Evolutionary conservation across 2,888 invertebrate species (phyloP).

Genomic region (Willowsia nigromaculata): DNA sequence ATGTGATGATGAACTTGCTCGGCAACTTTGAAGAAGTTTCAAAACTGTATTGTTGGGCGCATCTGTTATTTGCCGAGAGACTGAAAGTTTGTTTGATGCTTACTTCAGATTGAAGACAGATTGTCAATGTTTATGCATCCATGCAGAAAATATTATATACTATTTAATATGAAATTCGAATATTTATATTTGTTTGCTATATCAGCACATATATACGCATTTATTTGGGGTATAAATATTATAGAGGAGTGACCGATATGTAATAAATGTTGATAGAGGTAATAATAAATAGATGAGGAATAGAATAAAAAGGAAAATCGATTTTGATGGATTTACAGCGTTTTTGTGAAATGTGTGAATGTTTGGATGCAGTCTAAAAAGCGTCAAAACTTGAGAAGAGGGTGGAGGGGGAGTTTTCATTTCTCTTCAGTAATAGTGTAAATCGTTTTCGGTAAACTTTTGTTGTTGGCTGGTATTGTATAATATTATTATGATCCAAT

Average conservation of each 20-base stretch:
- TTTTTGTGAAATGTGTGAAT: conserved; percentile 45
- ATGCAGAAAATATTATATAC: not conserved
- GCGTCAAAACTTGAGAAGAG: conserved; percentile 28
- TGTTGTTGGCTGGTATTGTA: conserved; percentile 14
- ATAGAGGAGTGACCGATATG: not conserved
- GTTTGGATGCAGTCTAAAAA: no score
- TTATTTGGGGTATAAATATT: no score
- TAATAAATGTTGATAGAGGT: conserved; percentile 58
- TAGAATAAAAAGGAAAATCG: conserved; percentile 56
- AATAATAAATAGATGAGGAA: conserved; percentile 61
- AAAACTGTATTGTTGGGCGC: not conserved
- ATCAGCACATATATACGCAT: not conserved
- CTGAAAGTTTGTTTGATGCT: not conserved
- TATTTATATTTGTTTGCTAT: not conserved
- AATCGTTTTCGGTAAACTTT: conserved; percentile 30
- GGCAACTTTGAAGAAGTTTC: conserved; percentile 41
- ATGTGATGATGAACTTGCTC: conserved; percentile 67
- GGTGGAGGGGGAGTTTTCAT: conserved; percentile 7
- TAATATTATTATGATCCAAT: not conserved
- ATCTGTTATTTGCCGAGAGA: not conserved
- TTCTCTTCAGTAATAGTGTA: conserved; percentile 1
- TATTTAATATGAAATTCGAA: not conserved
- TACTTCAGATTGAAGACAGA: not conserved
- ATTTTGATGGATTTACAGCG: conserved; percentile 63
- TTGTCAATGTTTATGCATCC: not conserved